Evolutionary conservation across 2,113 vertebrate genomes (phyloP).

Genomic region (Phaetusa simplex): DNA sequence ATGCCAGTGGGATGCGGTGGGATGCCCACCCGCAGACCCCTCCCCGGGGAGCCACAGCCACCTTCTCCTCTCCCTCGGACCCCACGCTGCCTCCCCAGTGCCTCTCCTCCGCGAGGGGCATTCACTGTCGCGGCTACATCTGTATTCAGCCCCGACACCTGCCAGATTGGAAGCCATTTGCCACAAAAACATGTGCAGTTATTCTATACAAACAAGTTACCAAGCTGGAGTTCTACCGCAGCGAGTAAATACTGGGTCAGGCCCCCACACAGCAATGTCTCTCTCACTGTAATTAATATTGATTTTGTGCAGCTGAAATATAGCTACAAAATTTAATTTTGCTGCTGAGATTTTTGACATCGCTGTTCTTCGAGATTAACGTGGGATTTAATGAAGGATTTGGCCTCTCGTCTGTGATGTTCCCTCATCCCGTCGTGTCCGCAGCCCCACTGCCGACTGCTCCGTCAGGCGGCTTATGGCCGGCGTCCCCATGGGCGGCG

Average conservation of each 20-base stretch:
- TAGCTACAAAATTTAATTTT: slow-evolving; percentile 61
- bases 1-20: fast-evolving
- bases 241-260: slow-evolving; percentile 4
- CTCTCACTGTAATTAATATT: slow-evolving; percentile 56
- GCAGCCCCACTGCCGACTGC: not conserved
- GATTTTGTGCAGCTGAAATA: slow-evolving; percentile 67
- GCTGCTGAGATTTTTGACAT: slow-evolving; percentile 70
- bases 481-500: fast-evolving
- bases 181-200: not conserved
- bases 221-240: not conserved
- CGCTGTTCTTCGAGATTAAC: slow-evolving; percentile 54
- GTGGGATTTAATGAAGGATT: slow-evolving; percentile 64
- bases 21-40: not conserved
- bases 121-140: not conserved
- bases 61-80: not conserved
- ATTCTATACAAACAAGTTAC: not conserved
- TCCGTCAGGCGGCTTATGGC: fast-evolving
- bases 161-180: not conserved
- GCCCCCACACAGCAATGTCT: not conserved
- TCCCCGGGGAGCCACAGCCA: not conserved
- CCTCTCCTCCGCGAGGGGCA: fast-evolving
- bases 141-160: not conserved
- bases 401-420: slow-evolving; percentile 32
- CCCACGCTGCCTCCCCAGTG: not conserved
- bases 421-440: not conserved